Conservation (phyloP, 2,113 vertebrate genomes). For the Noturus placidus region DNA sequence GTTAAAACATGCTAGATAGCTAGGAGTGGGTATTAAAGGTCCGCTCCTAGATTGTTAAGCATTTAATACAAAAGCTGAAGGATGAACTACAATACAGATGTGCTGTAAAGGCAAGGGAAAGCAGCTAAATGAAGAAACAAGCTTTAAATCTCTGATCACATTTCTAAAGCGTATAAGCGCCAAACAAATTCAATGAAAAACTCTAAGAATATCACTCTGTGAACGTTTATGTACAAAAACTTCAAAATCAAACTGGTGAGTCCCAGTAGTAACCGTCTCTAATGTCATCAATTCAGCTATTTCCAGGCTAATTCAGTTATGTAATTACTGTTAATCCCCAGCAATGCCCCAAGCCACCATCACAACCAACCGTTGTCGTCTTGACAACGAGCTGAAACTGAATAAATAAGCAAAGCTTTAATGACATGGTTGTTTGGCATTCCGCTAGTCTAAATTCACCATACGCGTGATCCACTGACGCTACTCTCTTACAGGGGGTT, state of each 20-base stretch:
- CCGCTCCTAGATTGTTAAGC: not conserved
- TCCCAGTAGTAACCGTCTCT: not conserved
- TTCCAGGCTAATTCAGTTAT: not conserved
- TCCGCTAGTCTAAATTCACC: constrained; percentile 34
- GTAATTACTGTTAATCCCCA: not conserved
- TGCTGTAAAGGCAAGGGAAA: not conserved
- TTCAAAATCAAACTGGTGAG: not conserved
- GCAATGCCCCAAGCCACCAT: not conserved
- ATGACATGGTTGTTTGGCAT: not conserved
- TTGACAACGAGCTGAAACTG: not conserved
- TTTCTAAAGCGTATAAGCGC: not conserved
- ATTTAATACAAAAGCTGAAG: not conserved
- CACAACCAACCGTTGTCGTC: not conserved
- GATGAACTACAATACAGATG: not conserved
- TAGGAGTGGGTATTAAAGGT: not conserved
- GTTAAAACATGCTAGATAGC: not conserved
- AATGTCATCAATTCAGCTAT: constrained; percentile 1
- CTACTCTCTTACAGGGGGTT: not conserved
- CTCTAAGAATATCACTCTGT: not conserved
- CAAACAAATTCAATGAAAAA: not conserved
- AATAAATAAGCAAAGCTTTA: not conserved
- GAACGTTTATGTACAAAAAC: not conserved
- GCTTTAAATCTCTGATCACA: not conserved
- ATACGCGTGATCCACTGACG: constrained; percentile 23
- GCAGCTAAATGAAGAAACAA: not conserved